A percentile compares a stretch with the other conserved stretches of the same genome.
These are phyloP conservation scores for Nylanderia fulva DNA, from an alignment of 1,140 invertebrate genomes.

Conservation along the genomic window DNA sequence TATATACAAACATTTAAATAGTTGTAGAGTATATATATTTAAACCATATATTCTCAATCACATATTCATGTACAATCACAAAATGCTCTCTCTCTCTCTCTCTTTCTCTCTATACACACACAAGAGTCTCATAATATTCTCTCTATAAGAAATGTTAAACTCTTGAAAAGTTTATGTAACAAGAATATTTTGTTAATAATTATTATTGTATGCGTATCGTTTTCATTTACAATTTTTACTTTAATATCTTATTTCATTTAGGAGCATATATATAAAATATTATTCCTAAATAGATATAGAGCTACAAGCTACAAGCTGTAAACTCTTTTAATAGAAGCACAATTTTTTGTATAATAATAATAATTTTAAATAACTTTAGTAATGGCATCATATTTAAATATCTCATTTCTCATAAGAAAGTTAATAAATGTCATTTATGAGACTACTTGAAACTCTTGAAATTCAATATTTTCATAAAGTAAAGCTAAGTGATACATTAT, in stretches of 20 bases:
- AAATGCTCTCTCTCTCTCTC: no score
- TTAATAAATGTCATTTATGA: neutral
- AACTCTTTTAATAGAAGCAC: neutral
- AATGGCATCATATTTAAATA: slow-evolving; percentile 1
- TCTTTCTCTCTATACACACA: neutral
- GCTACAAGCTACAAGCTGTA: neutral
- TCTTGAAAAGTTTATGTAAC: neutral
- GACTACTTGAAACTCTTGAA: slow-evolving; percentile 6
- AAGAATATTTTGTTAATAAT: slow-evolving; percentile 3
- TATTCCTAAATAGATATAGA: neutral
- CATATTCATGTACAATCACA: no score
- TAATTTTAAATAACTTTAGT: slow-evolving; percentile 3
- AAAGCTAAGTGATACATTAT: slow-evolving; percentile 34
- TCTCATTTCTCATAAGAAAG: neutral
- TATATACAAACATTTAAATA: slow-evolving; percentile 24
- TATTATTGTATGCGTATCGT: neutral
- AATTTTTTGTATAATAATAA: neutral
- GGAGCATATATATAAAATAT: neutral
- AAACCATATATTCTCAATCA: neutral
- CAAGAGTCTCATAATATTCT: slow-evolving; percentile 29
- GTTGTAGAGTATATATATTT: neutral
- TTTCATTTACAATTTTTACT: no score
- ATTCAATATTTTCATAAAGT: slow-evolving; percentile 8
- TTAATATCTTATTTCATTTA: neutral
- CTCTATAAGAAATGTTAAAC: neutral